Evolutionary conservation across 2,797 vertebrate genomes (phyloP), one percentile per base, ranked within the genome.

Genomic region (Scleropages formosus): DNA sequence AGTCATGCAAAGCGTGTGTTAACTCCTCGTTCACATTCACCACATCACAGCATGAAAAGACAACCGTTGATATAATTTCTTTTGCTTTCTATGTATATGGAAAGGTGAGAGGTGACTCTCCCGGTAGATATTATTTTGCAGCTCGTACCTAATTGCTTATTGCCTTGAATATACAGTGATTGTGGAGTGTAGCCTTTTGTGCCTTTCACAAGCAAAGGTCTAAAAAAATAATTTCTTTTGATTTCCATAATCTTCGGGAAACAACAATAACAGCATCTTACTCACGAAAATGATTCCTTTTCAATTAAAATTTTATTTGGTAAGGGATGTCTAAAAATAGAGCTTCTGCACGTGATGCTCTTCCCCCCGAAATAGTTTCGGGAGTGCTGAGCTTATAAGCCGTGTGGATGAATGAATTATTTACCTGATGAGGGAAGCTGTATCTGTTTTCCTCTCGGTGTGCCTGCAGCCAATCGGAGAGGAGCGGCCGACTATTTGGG

Each of bases 401-500:
- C 46, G 47, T 66, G 18, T 49, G 49, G 46, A 51, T 72, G 46
- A 26, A 64, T 76, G n/a, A 51, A 76, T 76, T 65, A 72, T 77
- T 65, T 46, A 72, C n/a, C 4, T 59, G 61, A 53, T 24, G 27
- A 46, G 4, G 27, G 22, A 31, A 31, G 15, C 47, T 22, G 39
- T 0, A 53, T 9, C 72, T 70, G 46, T 47, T 49, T 62, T 39
- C 60, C 44, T 63, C 62, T 26, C 27, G 22, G 22, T 58, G 49
- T 49, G 66, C 8, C 22, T 59, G 13, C 60, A 65, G 60, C 75
- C 70, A 77, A 77, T 72, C 70, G 59, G n/a, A 63, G 51, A 18
- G 46, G 27, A n/a, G 47, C 20, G 62, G 47, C 39, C 11, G n/a
- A 60, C 49, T 77, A 77, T 77, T 53, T 72, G 75, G 75, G 69